These are phyloP conservation scores for Rhabditoides inermis DNA, from an alignment of 2,888 invertebrate species.

Conservation along the genomic window DNA sequence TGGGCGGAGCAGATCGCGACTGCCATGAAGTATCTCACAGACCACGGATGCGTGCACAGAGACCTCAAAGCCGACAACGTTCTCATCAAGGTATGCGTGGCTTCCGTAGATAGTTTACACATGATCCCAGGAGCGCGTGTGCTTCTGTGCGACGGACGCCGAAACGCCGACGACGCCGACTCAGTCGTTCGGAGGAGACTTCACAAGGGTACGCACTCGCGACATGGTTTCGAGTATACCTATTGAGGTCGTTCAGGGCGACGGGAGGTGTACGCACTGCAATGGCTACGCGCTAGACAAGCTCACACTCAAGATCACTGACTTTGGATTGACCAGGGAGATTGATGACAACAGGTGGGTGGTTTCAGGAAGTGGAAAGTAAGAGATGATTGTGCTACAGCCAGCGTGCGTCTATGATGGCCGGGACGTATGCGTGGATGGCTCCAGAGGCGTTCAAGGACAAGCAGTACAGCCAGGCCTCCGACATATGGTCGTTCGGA, in stretches of 20 bases:
- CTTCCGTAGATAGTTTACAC: too few species aligned
- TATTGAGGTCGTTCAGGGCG: too few species aligned
- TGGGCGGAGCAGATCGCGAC: slow-evolving; percentile 92
- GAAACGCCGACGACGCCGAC: too few species aligned
- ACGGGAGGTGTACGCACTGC: slow-evolving; percentile 51
- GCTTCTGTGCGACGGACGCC: too few species aligned
- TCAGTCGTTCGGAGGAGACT: too few species aligned
- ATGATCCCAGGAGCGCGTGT: neutral
- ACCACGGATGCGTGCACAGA: slow-evolving; percentile 80
- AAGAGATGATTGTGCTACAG: slow-evolving; percentile 1
- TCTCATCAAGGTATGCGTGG: neutral
- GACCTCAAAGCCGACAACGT: slow-evolving; percentile 69
- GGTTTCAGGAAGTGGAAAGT: slow-evolving; percentile 2
- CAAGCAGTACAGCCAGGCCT: slow-evolving; percentile 78
- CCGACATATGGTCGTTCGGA: slow-evolving; percentile 83
- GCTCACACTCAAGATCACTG: slow-evolving; percentile 75
- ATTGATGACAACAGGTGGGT: slow-evolving; percentile 59
- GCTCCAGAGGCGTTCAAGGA: slow-evolving; percentile 95
- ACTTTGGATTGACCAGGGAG: slow-evolving; percentile 89
- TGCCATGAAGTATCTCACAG: slow-evolving; percentile 90
- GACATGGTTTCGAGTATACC: too few species aligned
- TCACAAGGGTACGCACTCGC: too few species aligned
- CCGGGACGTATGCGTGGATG: slow-evolving; percentile 98
- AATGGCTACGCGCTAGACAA: slow-evolving; percentile 44
- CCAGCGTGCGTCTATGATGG: slow-evolving; percentile 52